A percentile compares a stretch with the other conserved stretches of the same genome.
These are phyloP conservation scores for Lepas anatifera DNA, from an alignment of 2,888 invertebrate species.

Conservation along the genomic window DNA sequence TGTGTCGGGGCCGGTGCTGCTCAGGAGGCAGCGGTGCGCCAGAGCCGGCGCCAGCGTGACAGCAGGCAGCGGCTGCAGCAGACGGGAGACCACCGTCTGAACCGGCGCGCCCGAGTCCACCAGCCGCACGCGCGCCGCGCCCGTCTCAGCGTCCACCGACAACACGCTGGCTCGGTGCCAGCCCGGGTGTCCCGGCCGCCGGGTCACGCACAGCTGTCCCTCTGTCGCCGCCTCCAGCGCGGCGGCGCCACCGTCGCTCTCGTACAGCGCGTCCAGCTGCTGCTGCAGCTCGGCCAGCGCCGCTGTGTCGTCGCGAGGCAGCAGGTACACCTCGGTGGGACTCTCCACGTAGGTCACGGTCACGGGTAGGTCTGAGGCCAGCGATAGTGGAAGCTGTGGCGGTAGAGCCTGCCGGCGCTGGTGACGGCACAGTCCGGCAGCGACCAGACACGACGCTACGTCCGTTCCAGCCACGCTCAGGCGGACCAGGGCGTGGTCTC, in stretches of 20 bases:
- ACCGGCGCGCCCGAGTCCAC: background rate
- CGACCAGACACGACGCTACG: background rate
- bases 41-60: background rate
- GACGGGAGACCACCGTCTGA: background rate
- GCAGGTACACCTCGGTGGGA: background rate
- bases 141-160: background rate
- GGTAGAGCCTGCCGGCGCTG: background rate
- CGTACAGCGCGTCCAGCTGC: background rate
- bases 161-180: background rate
- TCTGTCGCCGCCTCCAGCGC: background rate
- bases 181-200: background rate
- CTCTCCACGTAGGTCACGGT: background rate
- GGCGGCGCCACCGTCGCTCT: background rate
- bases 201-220: background rate
- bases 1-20: background rate
- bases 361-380: background rate
- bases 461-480: background rate
- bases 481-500: background rate
- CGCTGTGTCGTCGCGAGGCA: background rate
- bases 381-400: background rate
- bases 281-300: background rate
- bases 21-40: background rate
- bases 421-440: background rate
- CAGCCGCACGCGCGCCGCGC: background rate
- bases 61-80: background rate